A percentile compares a stretch with the other conserved stretches of the same genome.
Conservation (phyloP, 2,113 vertebrate species). For the Plestiodon gilberti region DNA sequence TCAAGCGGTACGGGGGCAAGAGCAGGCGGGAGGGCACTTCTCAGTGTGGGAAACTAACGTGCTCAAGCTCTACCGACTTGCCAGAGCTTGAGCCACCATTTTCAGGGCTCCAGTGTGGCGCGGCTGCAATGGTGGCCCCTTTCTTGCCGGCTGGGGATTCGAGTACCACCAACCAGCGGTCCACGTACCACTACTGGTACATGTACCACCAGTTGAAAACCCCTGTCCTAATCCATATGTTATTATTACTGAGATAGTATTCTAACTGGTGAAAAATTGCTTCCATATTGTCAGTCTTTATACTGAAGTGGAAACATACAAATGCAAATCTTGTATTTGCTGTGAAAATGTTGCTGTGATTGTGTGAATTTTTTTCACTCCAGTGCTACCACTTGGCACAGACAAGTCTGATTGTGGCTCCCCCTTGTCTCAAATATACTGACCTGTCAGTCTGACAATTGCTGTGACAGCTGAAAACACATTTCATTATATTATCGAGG, state of each 20-base stretch:
- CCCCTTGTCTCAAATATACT: conserved; percentile 42
- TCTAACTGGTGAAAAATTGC: background rate
- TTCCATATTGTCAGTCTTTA: background rate
- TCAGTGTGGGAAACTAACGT: no score
- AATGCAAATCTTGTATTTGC: background rate
- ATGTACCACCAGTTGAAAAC: no score
- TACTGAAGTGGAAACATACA: background rate
- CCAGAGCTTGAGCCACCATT: no score
- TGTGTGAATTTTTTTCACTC: background rate
- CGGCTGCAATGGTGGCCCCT: no score
- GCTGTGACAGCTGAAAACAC: conserved; percentile 83
- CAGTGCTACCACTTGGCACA: background rate
- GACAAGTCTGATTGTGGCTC: background rate
- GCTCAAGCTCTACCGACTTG: no score
- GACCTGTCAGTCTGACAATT: conserved; percentile 82
- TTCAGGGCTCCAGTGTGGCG: no score
- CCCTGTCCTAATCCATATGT: background rate
- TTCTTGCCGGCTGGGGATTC: no score
- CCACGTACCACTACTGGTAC: no score
- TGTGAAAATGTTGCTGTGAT: no score
- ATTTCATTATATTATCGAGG: conserved; percentile 88
- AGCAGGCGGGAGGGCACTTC: no score
- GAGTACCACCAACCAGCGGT: no score
- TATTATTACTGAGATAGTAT: background rate
- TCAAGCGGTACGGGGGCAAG: no score